Evolutionary conservation across 2,797 vertebrate species (phyloP), one percentile per base, ranked within the genome.

Genomic region (Notoglanidium macrostoma): DNA sequence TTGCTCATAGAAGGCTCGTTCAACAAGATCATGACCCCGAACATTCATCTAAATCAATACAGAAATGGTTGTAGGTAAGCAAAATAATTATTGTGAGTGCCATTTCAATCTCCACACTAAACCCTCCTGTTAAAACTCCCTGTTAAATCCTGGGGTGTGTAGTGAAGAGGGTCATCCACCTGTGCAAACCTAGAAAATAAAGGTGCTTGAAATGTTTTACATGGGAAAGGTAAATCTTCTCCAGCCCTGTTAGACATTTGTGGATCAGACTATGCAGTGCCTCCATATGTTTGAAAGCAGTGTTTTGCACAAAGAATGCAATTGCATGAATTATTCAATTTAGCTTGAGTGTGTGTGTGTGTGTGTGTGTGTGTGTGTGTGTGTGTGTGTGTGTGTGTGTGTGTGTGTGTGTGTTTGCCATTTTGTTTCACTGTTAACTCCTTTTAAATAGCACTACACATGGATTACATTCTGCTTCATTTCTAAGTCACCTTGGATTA

Each of bases 301-400:
- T 40, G 17, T 70, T 70, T 21, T 40, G 35, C 17, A 40, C 44
- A 72, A 40, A 44, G 40, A 44, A 72, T 72, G 70, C 19, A 72
- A 4, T 72, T 40, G 5, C 19, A 21, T 44, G 68, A 44, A 17
- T 68, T 68, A 35, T 70, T 35, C 32, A 19, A 70, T 70, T 32
- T 19, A 40, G 6, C 61, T 26, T n/a, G 0, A 23, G 4, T 26
- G 0, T 61, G 0, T 63, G 23, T 26, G 19, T 59, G 57, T 59
- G 19, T 54, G 51, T 54, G 51, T 23, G 57, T 59, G 57, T 59
- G 57, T 59, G 57, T 59, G 19, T 59, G 21, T 59, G 57, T 59
- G 57, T 59, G 57, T 65, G n/a, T 65, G 63, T 65, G 63, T 65
- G 63, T 65, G 29, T 67, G 67, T 70, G 32, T 70, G 67, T 70